Evolutionary conservation across 1,140 invertebrate species (phyloP), one percentile per base, ranked within the genome.

Genomic region (Calephelis virginiensis): DNA sequence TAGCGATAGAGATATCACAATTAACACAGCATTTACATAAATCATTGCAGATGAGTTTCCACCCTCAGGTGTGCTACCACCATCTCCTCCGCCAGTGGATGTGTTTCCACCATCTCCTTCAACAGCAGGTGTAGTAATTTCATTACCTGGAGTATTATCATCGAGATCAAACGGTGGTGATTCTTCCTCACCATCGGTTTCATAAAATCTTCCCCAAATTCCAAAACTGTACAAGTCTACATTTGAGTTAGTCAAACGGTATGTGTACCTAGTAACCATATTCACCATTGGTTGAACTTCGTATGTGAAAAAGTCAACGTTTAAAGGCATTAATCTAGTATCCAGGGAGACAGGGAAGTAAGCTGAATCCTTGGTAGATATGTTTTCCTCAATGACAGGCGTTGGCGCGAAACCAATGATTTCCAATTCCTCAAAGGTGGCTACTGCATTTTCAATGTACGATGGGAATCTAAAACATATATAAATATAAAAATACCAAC

Each of bases 191-290:
- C 78, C 83, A 62, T 88, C 85, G 8, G 68, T 77, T 0, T 73
- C 75, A 67, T 82, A 91, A 28, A 77, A 66, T 63, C 89, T 81
- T 0, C 89, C 89, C 77, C 82, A 88, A 8, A 92, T 56, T 11
- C 75, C 83, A 68, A 91, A 89, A 12, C 73, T 69, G 48, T 86
- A 86, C 46, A 90, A 72, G 5, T 85, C 76, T 0, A 50, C 66
- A 10, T 72, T 53, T 14, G n/a, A 50, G 70, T 78, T 79, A 0
- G 61, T 66, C 38, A 86, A 70, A 7, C 38, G 67, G 14, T 79
- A 72, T 4, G 65, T 72, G 28, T 76, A 75, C 43, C 71, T 63
- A 11, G 75, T 76, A 0, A 43, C 40, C 10, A 61, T 67, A 1
- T 63, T 68, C 1, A 69, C 37, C 3, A 53, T 45, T 6, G 12